Evolutionary conservation across 2,888 invertebrate species (phyloP).

Genomic region (Pristionchus mayeri): DNA sequence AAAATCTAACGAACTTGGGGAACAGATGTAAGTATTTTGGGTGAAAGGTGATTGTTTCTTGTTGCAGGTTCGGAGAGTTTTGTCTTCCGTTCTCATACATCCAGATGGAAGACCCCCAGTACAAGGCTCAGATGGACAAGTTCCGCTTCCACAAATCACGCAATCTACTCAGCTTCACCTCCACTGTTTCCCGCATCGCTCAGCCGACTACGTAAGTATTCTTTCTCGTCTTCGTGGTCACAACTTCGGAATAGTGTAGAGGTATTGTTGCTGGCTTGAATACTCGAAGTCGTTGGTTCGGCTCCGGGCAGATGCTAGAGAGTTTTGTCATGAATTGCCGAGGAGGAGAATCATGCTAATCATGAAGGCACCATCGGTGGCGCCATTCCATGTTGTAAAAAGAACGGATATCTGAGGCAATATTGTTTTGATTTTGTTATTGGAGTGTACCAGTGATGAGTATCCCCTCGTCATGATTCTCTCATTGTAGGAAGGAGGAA

Average conservation of each 20-base stretch:
- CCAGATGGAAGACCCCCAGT: constrained; percentile 24
- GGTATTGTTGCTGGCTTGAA: background rate
- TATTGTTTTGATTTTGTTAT: background rate
- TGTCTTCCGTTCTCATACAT: constrained; percentile 27
- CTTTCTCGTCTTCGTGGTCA: background rate
- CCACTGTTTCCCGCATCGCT: constrained; percentile 37
- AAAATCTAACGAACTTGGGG: no score
- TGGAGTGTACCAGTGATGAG: background rate
- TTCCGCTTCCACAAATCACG: background rate
- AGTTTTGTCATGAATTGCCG: background rate
- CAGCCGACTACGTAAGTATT: constrained; percentile 24
- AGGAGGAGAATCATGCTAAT: constrained; percentile 50
- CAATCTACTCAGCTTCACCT: background rate
- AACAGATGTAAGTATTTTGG: no score
- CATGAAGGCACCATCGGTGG: constrained; percentile 50
- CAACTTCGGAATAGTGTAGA: background rate
- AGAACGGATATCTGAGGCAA: constrained; percentile 52
- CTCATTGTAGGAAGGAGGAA: background rate
- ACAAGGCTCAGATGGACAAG: background rate
- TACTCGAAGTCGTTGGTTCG: background rate
- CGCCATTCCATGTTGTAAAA: constrained; percentile 50
- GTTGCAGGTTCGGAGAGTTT: background rate
- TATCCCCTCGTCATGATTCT: background rate
- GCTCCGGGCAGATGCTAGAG: background rate
- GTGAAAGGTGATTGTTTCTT: background rate